Base-by-base conservation (phyloP, 2,797 vertebrate genomes). In the Sebastes baramenuke region DNA sequence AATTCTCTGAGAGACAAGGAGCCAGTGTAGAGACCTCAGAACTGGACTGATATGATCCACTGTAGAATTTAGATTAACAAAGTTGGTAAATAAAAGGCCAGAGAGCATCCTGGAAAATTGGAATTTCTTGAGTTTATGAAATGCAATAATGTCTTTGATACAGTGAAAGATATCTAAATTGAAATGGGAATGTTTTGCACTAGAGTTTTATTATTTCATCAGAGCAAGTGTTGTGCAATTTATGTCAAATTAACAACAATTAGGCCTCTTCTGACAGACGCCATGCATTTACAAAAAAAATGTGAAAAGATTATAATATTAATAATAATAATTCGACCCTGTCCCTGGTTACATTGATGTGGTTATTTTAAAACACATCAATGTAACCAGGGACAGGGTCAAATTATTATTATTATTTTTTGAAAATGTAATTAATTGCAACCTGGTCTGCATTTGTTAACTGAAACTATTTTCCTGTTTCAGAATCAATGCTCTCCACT, bases 21-120 rank as follows among this genome's bases (percentile, higher is more conserved):
- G 34, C 34, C 34, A 2, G 34, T 36, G 10, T 36, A 36, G 34
- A 36, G 34, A 36, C 34, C 34, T 36, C 34, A 12, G 11, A 36
- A 36, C 34, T 36, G 34, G 34, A 36, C 34, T 36, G 34, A 36
- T 36, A 36, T 36, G 34, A 13, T 36, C 34, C 2, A 36, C 34
- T 36, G 67, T 72, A 68, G 27, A 42, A 62, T 66, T 75, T 62
- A 89, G 71, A 73, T 34, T 1, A 24, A 65, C 2, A 49, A 56
- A 59, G 25, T 2, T 56, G 29, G 18, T 2, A 29, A 68, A 36
- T 65, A 8, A 74, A 67, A 27, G 10, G 10, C 12, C 29, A 67
- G 59, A 67, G 59, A 60, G 30, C 29, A 32, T 29, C 14, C 34
- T 24, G 59, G 2, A 22, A 25, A 24, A 60, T 20, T 25, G 20